These are phyloP conservation scores for Drosophila kanapiae DNA, from an alignment of 1,140 invertebrate genomes.

Conservation along the genomic window DNA sequence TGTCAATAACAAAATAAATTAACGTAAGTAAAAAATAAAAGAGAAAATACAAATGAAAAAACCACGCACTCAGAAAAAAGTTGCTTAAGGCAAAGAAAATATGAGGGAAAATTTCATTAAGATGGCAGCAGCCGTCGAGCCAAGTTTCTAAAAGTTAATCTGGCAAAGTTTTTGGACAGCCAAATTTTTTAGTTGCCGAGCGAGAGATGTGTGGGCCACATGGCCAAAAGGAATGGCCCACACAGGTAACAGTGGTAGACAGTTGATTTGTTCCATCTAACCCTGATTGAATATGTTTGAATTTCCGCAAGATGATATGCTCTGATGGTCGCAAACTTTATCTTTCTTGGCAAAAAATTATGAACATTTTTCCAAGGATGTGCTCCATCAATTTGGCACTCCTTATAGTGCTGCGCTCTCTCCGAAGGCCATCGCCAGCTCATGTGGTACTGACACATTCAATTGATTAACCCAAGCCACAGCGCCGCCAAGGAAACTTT, in stretches of 20 bases:
- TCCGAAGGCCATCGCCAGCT: constrained; percentile 16
- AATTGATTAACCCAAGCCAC: constrained; percentile 78
- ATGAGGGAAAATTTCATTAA: constrained; percentile 72
- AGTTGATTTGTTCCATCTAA: constrained; percentile 25
- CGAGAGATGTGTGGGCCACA: constrained; percentile 7
- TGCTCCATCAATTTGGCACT: constrained; percentile 75
- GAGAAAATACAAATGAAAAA: background rate
- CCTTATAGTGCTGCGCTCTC: constrained; percentile 22
- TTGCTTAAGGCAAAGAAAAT: constrained; percentile 24
- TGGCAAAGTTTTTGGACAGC: constrained; percentile 43
- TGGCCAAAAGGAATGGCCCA: constrained; percentile 11
- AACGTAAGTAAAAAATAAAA: constrained; percentile 28
- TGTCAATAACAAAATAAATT: constrained; percentile 66
- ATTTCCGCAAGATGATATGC: constrained; percentile 36
- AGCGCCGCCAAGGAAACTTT: constrained; percentile 57
- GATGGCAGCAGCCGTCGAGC: constrained; percentile 57
- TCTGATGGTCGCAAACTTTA: constrained; percentile 40
- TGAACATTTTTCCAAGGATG: constrained; percentile 60
- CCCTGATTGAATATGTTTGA: constrained; percentile 44
- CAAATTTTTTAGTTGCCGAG: constrained; percentile 47
- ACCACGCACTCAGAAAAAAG: constrained; percentile 24
- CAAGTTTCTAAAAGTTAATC: constrained; percentile 65
- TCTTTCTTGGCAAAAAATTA: constrained; percentile 44
- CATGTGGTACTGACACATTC: constrained; percentile 75
- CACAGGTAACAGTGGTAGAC: constrained; percentile 23